phyloP scores from a whole-genome alignment of 2,888 invertebrate genomes.

The Eilema caniola region DNA sequence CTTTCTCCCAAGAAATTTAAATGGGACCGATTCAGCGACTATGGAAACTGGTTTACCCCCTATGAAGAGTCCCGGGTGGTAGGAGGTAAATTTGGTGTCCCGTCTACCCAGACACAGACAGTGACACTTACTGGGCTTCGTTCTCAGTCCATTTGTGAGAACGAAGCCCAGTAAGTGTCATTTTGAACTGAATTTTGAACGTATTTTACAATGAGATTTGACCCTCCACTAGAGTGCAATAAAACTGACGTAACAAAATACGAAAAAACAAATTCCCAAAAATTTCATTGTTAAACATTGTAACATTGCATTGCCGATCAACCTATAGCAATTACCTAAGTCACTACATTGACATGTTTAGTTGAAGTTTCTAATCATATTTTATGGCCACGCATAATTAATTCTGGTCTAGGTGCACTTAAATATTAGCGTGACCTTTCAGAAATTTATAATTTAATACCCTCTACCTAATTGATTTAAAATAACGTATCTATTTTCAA shows the following conservation, averaged over 20 bases:
- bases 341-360: not conserved
- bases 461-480: not conserved
- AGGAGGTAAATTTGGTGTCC: too few species aligned
- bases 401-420: not conserved
- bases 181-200: too few species aligned
- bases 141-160: too few species aligned
- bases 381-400: not conserved
- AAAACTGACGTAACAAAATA: not conserved
- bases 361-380: not conserved
- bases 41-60: too few species aligned
- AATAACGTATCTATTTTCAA: not conserved
- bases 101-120: too few species aligned
- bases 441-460: not conserved
- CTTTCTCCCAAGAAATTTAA: too few species aligned
- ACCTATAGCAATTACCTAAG: not conserved
- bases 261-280: not conserved
- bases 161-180: too few species aligned
- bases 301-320: not conserved
- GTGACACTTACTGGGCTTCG: too few species aligned
- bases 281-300: not conserved
- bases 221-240: too few species aligned
- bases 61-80: too few species aligned
- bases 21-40: too few species aligned
- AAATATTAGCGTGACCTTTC: not conserved
- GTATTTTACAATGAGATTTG: too few species aligned